Evolutionary conservation across 1,140 invertebrate species (phyloP), one percentile per base, ranked within the genome.

Genomic region (Ceratosolen solmsi): DNA sequence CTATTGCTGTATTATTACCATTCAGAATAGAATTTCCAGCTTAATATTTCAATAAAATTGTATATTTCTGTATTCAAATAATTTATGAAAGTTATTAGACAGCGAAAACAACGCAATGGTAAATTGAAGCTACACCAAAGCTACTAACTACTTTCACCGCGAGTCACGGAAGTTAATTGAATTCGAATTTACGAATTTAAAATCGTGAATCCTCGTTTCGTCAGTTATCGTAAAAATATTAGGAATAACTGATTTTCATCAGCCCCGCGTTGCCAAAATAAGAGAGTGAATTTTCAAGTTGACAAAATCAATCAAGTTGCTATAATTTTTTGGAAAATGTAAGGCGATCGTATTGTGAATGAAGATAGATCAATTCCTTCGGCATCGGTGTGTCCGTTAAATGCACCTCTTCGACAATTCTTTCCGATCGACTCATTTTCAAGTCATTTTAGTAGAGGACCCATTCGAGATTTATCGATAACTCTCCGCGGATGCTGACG

Each of bases 381-480:
- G 11, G 5, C 5, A 73, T 70, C 4, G 71, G 79, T 20, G 79
- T 27, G 41, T 9, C 0, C 17, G 72, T 70, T 20, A 75, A 20
- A 33, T 81, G 72, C 25, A 81, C 56, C n/a, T 75, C 46, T 36
- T 80, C 71, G 41, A 74, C 13, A 5, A 11, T 15, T 20, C n/a
- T n/a, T n/a, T n/a, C n/a, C n/a, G n/a, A n/a, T n/a, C n/a, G n/a
- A n/a, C n/a, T n/a, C n/a, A n/a, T n/a, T n/a, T n/a, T n/a, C n/a
- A n/a, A n/a, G n/a, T n/a, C n/a, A n/a, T n/a, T n/a, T n/a, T n/a
- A n/a, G n/a, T n/a, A n/a, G n/a, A n/a, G n/a, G n/a, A n/a, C n/a
- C n/a, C n/a, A n/a, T n/a, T n/a, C n/a, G n/a, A n/a, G n/a, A n/a
- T n/a, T n/a, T n/a, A n/a, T n/a, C n/a, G n/a, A n/a, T n/a, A n/a